phyloP scores from a whole-genome alignment of 2,113 vertebrate genomes.

The Tachycineta bicolor region DNA sequence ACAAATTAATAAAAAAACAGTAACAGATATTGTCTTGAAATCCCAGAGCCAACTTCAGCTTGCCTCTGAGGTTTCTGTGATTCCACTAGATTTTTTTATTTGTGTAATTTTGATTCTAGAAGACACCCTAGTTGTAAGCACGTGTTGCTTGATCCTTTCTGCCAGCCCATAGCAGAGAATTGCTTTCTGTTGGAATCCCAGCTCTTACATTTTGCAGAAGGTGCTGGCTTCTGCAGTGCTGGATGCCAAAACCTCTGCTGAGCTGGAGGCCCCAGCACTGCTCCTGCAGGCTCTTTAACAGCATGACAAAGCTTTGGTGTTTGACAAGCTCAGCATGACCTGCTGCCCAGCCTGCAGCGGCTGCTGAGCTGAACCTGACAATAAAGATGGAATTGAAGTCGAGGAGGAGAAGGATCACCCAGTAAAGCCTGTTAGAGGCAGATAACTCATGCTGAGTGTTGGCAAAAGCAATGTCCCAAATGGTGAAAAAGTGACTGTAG shows the following conservation, averaged over 20 bases:
- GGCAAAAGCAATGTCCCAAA: not conserved
- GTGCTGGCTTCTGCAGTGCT: not conserved
- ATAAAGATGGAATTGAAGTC: rapidly evolving
- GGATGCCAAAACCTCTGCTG: not conserved
- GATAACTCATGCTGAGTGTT: not conserved
- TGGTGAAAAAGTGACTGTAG: not conserved
- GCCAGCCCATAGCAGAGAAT: not conserved
- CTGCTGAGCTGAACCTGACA: not conserved
- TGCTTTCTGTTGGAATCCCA: not conserved
- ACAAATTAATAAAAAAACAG: not conserved
- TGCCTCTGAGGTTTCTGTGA: not conserved
- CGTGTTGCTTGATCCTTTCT: not conserved
- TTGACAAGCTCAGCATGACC: not conserved
- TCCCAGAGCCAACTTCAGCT: not conserved
- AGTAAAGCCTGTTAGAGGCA: not conserved
- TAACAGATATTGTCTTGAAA: not conserved
- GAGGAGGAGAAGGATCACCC: not conserved
- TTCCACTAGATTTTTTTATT: not conserved
- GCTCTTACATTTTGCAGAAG: not conserved
- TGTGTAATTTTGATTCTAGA: not conserved
- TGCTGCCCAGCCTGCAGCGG: not conserved
- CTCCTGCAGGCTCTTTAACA: not conserved
- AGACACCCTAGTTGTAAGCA: not conserved
- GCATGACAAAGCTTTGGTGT: not conserved
- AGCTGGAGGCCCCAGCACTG: not conserved